Percentiles rank a stretch among this genome's conserved stretches.
phyloP scores from a whole-genome alignment of 2,888 invertebrate species.

The Torymus aiolomorphi region DNA sequence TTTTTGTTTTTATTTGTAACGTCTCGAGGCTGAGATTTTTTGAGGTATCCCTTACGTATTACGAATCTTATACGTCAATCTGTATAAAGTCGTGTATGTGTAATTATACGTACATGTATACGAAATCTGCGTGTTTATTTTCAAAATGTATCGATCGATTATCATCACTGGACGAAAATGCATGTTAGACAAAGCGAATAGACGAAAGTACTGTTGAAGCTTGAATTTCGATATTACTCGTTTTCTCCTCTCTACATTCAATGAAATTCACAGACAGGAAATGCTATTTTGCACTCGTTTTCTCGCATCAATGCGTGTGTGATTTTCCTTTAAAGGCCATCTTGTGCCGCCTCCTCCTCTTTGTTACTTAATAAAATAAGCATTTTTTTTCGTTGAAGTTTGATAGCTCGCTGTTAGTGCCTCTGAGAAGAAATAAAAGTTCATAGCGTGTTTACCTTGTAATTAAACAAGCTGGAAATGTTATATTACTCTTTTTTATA shows the following conservation, averaged over 20 bases:
- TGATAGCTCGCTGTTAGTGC: constrained; percentile 54
- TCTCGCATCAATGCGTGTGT: constrained; percentile 53
- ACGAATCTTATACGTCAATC: constrained; percentile 47
- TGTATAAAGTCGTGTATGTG: constrained; percentile 42
- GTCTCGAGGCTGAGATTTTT: constrained; percentile 34
- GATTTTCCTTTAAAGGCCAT: constrained; percentile 47
- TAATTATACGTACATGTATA: constrained; percentile 47
- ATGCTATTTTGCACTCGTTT: constrained; percentile 55
- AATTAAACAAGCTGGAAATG: constrained; percentile 52
- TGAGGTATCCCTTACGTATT: constrained; percentile 37
- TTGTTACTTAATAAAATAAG: constrained; percentile 59
- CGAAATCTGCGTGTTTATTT: constrained; percentile 55
- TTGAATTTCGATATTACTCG: constrained; percentile 48
- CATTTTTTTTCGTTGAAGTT: constrained; percentile 57
- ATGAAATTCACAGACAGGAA: constrained; percentile 53
- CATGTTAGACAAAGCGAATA: constrained; percentile 50
- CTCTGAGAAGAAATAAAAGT: constrained; percentile 47
- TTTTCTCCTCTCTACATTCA: constrained; percentile 22
- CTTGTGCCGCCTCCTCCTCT: constrained; percentile 38
- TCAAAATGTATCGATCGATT: constrained; percentile 51
- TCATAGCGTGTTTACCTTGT: constrained; percentile 47
- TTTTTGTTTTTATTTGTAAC: constrained; percentile 52
- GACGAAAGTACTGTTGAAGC: constrained; percentile 25
- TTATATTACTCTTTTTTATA: constrained; percentile 56
- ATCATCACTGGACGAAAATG: constrained; percentile 54